A percentile compares a stretch with the other conserved stretches of the same genome.
phyloP scores from a whole-genome alignment of 2,113 vertebrate species.

The Tautogolabrus adspersus region DNA sequence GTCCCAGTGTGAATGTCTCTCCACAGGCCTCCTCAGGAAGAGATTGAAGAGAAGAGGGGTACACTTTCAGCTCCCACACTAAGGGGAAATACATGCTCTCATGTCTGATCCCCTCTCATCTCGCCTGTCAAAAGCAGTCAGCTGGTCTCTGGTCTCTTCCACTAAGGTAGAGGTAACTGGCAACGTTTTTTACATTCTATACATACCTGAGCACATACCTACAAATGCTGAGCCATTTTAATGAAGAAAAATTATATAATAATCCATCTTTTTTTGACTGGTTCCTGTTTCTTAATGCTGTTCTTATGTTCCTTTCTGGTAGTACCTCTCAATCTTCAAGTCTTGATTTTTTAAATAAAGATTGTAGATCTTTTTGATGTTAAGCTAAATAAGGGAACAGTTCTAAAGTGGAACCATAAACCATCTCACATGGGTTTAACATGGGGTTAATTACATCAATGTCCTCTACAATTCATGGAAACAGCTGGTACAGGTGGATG shows the following conservation, averaged over 20 bases:
- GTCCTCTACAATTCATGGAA: conserved; percentile 54
- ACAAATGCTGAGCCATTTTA: too few species aligned
- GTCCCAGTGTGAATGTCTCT: conserved; percentile 44
- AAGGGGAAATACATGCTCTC: conserved; percentile 12
- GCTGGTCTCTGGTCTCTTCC: conserved; percentile 4
- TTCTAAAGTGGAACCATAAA: conserved; percentile 26
- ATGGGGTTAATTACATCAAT: conserved; percentile 55
- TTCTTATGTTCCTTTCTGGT: not conserved
- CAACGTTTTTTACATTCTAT: too few species aligned
- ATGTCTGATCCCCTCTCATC: conserved; percentile 1
- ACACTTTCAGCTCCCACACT: conserved; percentile 29
- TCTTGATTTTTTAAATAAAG: conserved; percentile 5
- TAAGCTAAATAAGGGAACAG: conserved; percentile 4
- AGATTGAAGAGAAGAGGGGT: conserved; percentile 21
- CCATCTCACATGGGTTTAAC: conserved; percentile 38
- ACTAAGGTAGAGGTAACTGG: too few species aligned
- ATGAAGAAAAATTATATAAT: too few species aligned
- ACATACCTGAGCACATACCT: too few species aligned
- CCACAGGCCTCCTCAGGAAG: conserved; percentile 38
- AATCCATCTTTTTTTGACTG: not conserved
- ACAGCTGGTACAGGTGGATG: conserved; percentile 61
- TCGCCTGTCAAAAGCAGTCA: not conserved
- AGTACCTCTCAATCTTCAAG: conserved; percentile 1
- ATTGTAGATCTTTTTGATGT: not conserved
- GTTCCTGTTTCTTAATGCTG: not conserved